phyloP scores from a whole-genome alignment of 2,888 invertebrate genomes.

The Taenaris catops region DNA sequence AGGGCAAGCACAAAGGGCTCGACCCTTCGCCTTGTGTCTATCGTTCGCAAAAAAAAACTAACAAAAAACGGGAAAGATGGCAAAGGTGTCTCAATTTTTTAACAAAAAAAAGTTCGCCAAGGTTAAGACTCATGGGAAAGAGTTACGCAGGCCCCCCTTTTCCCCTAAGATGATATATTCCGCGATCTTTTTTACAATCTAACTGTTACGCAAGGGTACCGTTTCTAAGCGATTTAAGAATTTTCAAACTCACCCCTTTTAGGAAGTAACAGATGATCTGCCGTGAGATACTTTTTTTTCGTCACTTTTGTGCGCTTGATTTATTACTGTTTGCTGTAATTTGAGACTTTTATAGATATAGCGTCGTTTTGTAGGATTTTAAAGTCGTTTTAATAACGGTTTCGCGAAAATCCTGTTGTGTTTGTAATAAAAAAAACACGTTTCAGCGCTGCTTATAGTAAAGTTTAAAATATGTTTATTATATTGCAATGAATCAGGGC shows the following conservation, averaged over 20 bases:
- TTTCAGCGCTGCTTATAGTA: too few species aligned
- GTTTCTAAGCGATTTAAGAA: conserved; percentile 49
- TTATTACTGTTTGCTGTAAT: conserved; percentile 78
- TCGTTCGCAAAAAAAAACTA: conserved; percentile 47
- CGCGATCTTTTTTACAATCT: conserved; percentile 42
- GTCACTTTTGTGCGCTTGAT: conserved; percentile 50
- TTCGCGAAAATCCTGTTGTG: too few species aligned
- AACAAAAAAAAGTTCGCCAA: conserved; percentile 59
- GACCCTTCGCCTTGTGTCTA: conserved; percentile 55
- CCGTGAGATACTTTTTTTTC: conserved; percentile 71
- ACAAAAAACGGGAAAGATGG: conserved; percentile 70
- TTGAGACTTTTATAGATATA: conserved; percentile 71
- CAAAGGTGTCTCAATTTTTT: conserved; percentile 76
- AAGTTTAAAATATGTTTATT: too few species aligned
- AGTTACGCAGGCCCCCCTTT: conserved; percentile 63
- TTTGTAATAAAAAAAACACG: too few species aligned
- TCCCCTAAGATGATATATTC: conserved; percentile 56
- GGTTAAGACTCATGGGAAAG: conserved; percentile 80
- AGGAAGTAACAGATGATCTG: conserved; percentile 62
- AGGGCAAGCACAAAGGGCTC: conserved; percentile 47
- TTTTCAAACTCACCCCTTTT: conserved; percentile 68
- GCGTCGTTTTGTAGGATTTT: conserved; percentile 50
- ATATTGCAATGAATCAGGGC: too few species aligned
- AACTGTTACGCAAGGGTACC: conserved; percentile 66
- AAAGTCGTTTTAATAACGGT: conserved; percentile 60